These are phyloP conservation scores for Thaumetopoea pityocampa DNA, from an alignment of 1,140 invertebrate genomes.

Conservation along the genomic window DNA sequence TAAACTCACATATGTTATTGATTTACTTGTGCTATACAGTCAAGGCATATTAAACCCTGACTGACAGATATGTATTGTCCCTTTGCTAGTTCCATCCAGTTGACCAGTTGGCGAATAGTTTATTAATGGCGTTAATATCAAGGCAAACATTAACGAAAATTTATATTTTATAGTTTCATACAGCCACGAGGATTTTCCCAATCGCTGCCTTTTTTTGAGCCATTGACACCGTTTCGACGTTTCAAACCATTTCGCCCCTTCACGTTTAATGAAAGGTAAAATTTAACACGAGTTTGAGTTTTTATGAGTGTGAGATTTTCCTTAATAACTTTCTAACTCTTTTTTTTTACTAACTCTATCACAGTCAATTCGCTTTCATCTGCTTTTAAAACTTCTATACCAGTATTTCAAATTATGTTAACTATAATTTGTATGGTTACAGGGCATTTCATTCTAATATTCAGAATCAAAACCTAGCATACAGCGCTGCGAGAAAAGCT, in stretches of 20 bases:
- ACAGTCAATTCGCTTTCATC: slow-evolving; percentile 4
- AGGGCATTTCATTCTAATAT: slow-evolving; percentile 60
- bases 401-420: slow-evolving; percentile 10
- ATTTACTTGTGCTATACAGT: no score
- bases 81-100: no score
- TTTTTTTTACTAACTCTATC: slow-evolving; percentile 7
- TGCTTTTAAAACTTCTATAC: slow-evolving; percentile 5
- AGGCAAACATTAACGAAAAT: not conserved
- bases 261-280: slow-evolving; percentile 10
- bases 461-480: slow-evolving; percentile 48
- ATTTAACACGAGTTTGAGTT: not conserved
- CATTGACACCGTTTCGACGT: slow-evolving; percentile 9
- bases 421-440: slow-evolving; percentile 38
- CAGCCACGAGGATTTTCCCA: slow-evolving; percentile 1
- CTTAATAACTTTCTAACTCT: slow-evolving; percentile 11
- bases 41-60: no score
- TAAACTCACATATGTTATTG: no score
- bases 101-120: no score
- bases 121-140: no score
- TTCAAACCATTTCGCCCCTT: slow-evolving; percentile 19
- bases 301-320: not conserved
- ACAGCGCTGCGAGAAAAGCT: slow-evolving; percentile 53
- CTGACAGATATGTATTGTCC: no score
- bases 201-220: slow-evolving; percentile 2
- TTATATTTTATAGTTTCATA: slow-evolving; percentile 14